Conservation (phyloP, 2,797 vertebrate species). For the Remorina albescens region DNA sequence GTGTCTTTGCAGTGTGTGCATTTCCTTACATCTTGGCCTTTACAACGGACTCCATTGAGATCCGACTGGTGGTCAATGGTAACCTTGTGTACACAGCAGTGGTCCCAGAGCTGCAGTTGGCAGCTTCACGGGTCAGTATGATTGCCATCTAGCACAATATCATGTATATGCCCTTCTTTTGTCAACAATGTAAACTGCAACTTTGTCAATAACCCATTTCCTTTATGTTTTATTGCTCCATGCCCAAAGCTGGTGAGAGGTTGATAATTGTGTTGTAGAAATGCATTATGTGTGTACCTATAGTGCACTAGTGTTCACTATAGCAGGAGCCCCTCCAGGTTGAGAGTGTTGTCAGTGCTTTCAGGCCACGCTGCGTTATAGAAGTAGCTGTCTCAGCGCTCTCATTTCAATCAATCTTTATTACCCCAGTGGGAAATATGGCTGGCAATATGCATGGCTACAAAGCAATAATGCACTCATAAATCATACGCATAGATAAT, state of each 20-base stretch:
- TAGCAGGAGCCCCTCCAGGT: not conserved
- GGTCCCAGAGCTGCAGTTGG: constrained; percentile 95
- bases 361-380: constrained; percentile 17
- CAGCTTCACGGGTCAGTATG: constrained; percentile 92
- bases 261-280: not conserved
- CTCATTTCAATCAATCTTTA: constrained; percentile 69
- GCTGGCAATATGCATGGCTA: constrained; percentile 54
- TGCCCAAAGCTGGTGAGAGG: not conserved
- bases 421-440: constrained; percentile 66
- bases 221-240: not conserved
- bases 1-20: constrained; percentile 91
- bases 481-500: constrained; percentile 57
- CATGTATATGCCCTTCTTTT: not conserved
- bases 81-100: constrained; percentile 99
- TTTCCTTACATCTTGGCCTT: constrained; percentile 99
- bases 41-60: constrained; percentile 98
- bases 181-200: not conserved
- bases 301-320: constrained; percentile 4
- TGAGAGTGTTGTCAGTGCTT: constrained; percentile 23
- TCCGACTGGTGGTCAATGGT: constrained; percentile 96
- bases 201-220: not conserved
- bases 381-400: constrained; percentile 62
- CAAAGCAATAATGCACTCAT: constrained; percentile 58
- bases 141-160: not conserved
- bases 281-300: not conserved